Percentiles rank a stretch among this genome's conserved stretches.
Conservation (phyloP, 2,888 invertebrate species). For the Tupiocoris notatus region DNA sequence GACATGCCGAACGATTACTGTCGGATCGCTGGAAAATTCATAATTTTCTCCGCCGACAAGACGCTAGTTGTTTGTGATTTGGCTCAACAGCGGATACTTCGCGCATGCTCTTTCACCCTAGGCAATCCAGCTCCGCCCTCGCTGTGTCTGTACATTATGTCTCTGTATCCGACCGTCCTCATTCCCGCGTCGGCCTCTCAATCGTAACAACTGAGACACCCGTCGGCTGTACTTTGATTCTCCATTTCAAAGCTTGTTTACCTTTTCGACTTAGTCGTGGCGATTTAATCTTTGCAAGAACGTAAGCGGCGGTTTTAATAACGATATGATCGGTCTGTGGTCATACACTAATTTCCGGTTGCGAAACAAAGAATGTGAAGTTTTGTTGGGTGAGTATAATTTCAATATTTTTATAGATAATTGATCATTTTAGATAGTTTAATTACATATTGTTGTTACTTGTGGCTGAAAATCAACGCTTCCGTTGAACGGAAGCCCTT, state of each 20-base stretch:
- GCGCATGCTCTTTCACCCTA: neutral
- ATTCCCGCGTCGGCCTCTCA: neutral
- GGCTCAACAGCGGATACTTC: neutral
- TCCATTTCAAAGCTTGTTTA: too few relatives aligned
- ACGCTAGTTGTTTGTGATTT: constrained; percentile 11
- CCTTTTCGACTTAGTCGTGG: neutral
- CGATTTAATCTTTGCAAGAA: neutral
- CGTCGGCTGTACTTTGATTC: neutral
- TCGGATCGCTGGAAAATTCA: too few relatives aligned
- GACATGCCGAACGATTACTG: constrained; percentile 2
- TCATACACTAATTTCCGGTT: constrained; percentile 63
- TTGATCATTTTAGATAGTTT: neutral
- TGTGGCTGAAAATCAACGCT: too few relatives aligned
- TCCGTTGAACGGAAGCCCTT: too few relatives aligned
- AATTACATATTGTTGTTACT: too few relatives aligned
- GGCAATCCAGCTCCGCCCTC: neutral
- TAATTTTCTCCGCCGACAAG: too few relatives aligned
- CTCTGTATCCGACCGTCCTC: neutral
- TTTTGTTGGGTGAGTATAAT: constrained; percentile 66
- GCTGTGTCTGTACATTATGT: neutral
- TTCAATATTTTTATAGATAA: too few relatives aligned
- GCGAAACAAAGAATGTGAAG: constrained; percentile 67
- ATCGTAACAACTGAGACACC: neutral
- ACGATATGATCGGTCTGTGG: constrained; percentile 62
- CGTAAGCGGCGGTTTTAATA: too few relatives aligned